Conservation (phyloP, 2,888 invertebrate species). For the Horisme vitalbata region DNA sequence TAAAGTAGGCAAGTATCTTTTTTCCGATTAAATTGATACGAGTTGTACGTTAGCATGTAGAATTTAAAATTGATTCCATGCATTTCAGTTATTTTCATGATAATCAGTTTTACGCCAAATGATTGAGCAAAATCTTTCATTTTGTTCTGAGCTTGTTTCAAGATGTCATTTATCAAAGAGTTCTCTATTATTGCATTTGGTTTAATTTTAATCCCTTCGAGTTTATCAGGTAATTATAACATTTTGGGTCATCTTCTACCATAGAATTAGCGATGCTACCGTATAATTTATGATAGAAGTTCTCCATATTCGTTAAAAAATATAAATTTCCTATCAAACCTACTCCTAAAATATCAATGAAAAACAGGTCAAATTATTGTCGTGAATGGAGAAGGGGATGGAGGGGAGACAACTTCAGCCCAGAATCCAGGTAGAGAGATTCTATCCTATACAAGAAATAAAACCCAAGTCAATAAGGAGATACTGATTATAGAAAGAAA, state of each 20-base stretch:
- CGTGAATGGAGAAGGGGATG: not conserved
- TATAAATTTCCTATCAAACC: no score
- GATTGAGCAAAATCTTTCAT: not conserved
- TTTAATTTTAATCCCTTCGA: not conserved
- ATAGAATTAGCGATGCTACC: no score
- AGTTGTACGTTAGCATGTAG: not conserved
- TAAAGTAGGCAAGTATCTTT: no score
- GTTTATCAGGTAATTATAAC: conserved; percentile 5
- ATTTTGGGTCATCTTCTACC: no score
- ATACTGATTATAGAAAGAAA: no score
- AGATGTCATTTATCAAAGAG: conserved; percentile 5
- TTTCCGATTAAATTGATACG: not conserved
- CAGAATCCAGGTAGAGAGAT: conserved; percentile 1
- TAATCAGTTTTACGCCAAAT: no score
- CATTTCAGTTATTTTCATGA: conserved; percentile 13
- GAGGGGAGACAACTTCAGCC: not conserved
- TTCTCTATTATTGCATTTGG: conserved; percentile 1
- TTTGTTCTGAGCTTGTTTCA: no score
- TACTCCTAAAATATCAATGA: no score
- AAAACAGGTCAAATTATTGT: not conserved
- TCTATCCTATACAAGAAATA: no score
- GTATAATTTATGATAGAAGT: no score
- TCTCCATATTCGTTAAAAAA: no score
- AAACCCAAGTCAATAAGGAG: no score
- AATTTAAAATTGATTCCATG: conserved; percentile 9